phyloP scores from a whole-genome alignment of 2,797 vertebrate species.

The Numenius phaeopus region DNA sequence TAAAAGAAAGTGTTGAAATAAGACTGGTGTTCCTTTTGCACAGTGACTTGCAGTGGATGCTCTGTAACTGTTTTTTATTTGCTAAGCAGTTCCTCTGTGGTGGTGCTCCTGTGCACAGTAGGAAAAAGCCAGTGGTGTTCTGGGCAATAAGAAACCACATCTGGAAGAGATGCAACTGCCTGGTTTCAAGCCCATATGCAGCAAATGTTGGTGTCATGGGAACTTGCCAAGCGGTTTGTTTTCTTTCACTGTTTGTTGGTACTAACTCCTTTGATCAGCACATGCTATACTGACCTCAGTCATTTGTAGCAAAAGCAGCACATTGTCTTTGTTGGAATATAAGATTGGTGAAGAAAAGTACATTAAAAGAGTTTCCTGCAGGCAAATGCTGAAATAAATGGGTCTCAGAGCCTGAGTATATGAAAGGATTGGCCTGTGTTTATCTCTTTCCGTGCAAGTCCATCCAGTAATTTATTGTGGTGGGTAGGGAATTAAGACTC shows the following conservation, averaged over 20 bases:
- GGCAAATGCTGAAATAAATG: not conserved
- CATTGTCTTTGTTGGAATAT: not conserved
- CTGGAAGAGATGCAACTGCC: not conserved
- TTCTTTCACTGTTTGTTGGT: not conserved
- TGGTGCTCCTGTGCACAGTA: not conserved
- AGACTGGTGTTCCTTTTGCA: not conserved
- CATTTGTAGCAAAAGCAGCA: not conserved
- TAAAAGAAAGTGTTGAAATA: not conserved
- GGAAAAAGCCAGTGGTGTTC: not conserved
- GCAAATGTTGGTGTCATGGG: not conserved
- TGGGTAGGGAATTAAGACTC: not conserved
- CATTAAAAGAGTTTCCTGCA: not conserved
- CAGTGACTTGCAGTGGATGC: not conserved
- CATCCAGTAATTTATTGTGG: not conserved
- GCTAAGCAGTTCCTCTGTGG: not conserved
- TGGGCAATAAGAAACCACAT: not conserved
- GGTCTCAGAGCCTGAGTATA: not conserved
- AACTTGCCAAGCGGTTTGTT: not conserved
- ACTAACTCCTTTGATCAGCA: not conserved
- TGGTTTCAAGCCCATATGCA: not conserved
- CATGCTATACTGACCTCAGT: not conserved
- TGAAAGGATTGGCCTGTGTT: not conserved
- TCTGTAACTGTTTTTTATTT: not conserved
- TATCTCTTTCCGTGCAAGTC: not conserved
- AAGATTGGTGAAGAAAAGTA: not conserved